phyloP scores from a whole-genome alignment of 2,113 vertebrate genomes.

The Hoplias malabaricus region DNA sequence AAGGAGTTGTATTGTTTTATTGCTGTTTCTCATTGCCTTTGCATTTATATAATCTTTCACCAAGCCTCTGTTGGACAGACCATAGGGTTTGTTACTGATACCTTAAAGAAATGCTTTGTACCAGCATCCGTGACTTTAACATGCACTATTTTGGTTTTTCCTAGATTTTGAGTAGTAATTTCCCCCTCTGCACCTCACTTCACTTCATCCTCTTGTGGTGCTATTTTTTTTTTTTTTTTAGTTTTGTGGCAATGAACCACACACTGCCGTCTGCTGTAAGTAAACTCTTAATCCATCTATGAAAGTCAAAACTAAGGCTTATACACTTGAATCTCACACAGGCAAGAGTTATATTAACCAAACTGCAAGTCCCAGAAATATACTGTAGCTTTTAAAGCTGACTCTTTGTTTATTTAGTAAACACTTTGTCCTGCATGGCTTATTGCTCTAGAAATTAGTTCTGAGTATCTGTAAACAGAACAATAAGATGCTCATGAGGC shows the following conservation, averaged over 20 bases:
- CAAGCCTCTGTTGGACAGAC: conserved; percentile 11
- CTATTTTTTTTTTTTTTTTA: neutral
- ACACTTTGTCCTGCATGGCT: neutral
- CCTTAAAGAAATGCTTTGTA: conserved; percentile 14
- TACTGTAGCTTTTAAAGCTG: neutral
- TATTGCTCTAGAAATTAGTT: neutral
- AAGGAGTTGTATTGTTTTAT: neutral
- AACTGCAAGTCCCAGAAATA: neutral
- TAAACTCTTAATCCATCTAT: neutral
- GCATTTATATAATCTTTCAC: conserved; percentile 23
- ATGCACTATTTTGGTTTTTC: conserved; percentile 10
- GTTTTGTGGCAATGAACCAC: conserved; percentile 10
- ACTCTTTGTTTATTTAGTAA: neutral
- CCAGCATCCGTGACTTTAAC: neutral
- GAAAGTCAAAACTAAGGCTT: conserved; percentile 9
- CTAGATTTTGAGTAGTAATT: conserved; percentile 2
- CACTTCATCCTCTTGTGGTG: neutral
- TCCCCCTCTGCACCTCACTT: neutral
- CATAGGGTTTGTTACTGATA: conserved; percentile 3
- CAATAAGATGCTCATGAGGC: neutral
- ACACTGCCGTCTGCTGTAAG: conserved; percentile 23
- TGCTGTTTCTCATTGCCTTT: conserved; percentile 30
- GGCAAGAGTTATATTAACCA: neutral
- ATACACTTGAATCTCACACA: neutral
- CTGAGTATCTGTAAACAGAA: neutral